phyloP scores from a whole-genome alignment of 2,113 vertebrate genomes.

The Perca flavescens region DNA sequence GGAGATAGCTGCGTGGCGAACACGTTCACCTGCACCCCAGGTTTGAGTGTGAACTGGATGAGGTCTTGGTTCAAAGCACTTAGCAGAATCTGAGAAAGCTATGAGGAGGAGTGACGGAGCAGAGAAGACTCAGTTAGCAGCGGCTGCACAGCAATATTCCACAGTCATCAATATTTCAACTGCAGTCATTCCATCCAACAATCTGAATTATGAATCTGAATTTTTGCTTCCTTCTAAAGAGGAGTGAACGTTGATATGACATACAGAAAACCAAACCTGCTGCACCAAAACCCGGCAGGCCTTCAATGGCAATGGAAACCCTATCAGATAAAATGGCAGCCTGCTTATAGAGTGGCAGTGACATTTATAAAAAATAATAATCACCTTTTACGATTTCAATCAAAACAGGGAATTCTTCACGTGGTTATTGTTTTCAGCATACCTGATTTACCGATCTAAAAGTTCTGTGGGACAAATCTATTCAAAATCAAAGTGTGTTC shows the following conservation, averaged over 20 bases:
- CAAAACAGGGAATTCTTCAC: constrained; percentile 14
- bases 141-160: constrained; percentile 64
- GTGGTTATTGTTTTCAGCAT: not conserved
- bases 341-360: constrained; percentile 40
- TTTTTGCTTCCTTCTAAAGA: constrained; percentile 75
- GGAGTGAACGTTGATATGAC: constrained; percentile 75
- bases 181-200: constrained; percentile 73
- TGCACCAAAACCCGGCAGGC: constrained; percentile 10
- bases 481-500: constrained; percentile 63
- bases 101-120: constrained; percentile 59
- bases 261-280: constrained; percentile 55
- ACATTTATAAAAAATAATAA: constrained; percentile 53
- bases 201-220: constrained; percentile 77
- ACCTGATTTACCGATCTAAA: constrained; percentile 27
- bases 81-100: constrained; percentile 81
- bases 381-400: constrained; percentile 33
- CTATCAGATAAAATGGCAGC: constrained; percentile 59
- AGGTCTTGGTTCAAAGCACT: constrained; percentile 83
- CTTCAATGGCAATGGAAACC: constrained; percentile 35
- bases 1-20: constrained; percentile 77
- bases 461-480: constrained; percentile 38
- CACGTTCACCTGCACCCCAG: constrained; percentile 77
- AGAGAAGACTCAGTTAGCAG: constrained; percentile 58
- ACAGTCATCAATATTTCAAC: constrained; percentile 80
- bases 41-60: constrained; percentile 77